phyloP scores from a whole-genome alignment of 1,140 invertebrate species.

The Metopolophium dirhodum region DNA sequence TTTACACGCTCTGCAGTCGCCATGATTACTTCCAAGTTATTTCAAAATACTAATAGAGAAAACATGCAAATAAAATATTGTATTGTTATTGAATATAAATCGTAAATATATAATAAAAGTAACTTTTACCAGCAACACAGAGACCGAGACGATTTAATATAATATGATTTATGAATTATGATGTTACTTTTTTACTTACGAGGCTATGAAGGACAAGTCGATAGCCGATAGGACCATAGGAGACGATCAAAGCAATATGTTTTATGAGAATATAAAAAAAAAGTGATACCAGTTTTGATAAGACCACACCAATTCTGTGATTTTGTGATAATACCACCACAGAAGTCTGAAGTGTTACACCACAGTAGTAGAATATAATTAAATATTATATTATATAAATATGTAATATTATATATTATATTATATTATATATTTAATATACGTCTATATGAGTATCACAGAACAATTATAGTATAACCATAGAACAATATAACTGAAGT shows the following conservation, averaged over 20 bases:
- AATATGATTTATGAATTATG: background rate
- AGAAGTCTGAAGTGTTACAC: too few species aligned
- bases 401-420: too few species aligned
- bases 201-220: background rate
- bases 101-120: background rate
- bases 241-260: background rate
- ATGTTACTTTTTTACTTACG: background rate
- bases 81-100: background rate
- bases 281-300: background rate
- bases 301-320: background rate
- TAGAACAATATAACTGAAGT: too few species aligned
- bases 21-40: background rate
- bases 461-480: too few species aligned
- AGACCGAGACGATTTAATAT: background rate
- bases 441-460: too few species aligned
- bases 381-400: too few species aligned
- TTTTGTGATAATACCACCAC: too few species aligned
- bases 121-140: background rate
- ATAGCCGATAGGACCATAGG: too few species aligned
- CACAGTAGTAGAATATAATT: too few species aligned
- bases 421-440: too few species aligned
- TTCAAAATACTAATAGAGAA: background rate
- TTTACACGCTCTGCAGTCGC: constrained; percentile 58
- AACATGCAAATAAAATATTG: background rate
- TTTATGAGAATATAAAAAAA: background rate